A percentile compares a stretch with the other conserved stretches of the same genome.
These are phyloP conservation scores for Chydorus sphaericus DNA, from an alignment of 2,888 invertebrate species.

Conservation along the genomic window DNA sequence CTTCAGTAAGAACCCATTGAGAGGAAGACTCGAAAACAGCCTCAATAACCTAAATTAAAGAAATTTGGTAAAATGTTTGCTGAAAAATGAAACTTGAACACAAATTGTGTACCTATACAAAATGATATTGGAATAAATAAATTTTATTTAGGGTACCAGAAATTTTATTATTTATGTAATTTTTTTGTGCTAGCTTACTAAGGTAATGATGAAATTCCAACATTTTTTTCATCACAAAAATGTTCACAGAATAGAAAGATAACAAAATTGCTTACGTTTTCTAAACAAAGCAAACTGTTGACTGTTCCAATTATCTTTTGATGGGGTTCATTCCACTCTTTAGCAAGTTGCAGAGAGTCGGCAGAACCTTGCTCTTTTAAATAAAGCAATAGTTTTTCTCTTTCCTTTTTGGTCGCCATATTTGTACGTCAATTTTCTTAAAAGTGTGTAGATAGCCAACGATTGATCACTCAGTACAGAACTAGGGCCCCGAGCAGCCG, in stretches of 20 bases:
- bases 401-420: slow-evolving; percentile 18
- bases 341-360: slow-evolving; percentile 53
- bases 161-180: too few species aligned
- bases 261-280: slow-evolving; percentile 38
- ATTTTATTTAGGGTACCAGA: too few species aligned
- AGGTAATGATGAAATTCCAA: too few species aligned
- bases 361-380: slow-evolving; percentile 16
- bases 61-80: neutral
- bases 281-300: slow-evolving; percentile 73
- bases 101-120: too few species aligned
- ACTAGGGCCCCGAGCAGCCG: too few species aligned
- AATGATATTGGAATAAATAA: too few species aligned
- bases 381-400: slow-evolving; percentile 19
- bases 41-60: slow-evolving; percentile 38
- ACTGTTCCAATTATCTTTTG: slow-evolving; percentile 84
- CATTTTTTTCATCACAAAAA: too few species aligned
- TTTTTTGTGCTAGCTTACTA: too few species aligned
- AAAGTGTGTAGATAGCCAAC: too few species aligned
- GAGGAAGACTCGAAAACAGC: slow-evolving; percentile 55
- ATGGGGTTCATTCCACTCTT: slow-evolving; percentile 59
- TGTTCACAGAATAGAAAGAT: neutral
- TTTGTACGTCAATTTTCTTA: too few species aligned
- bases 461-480: too few species aligned
- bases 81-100: neutral
- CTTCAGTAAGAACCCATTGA: slow-evolving; percentile 69